These are phyloP conservation scores for Meloidogyne exigua DNA, from an alignment of 1,140 invertebrate species.

Conservation along the genomic window DNA sequence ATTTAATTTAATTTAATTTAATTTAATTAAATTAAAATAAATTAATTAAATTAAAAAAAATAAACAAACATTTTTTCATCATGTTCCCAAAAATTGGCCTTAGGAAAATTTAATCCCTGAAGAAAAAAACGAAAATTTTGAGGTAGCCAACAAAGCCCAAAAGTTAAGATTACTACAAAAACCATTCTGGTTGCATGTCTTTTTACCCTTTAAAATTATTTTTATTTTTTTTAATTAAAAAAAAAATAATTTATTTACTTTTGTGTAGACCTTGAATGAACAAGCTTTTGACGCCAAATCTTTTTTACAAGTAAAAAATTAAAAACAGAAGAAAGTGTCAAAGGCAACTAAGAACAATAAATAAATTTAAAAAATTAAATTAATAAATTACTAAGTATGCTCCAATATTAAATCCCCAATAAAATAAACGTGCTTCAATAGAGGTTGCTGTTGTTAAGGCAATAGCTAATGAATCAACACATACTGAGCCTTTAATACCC, in stretches of 20 bases:
- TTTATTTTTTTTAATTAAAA: neutral
- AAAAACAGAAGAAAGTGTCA: constrained; percentile 36
- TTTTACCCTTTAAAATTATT: constrained; percentile 66
- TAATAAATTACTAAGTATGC: constrained; percentile 39
- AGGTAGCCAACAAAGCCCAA: constrained; percentile 90
- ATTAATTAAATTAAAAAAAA: neutral
- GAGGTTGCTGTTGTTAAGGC: constrained; percentile 15
- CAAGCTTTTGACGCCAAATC: constrained; percentile 46
- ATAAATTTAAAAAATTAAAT: neutral
- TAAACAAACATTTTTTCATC: constrained; percentile 25
- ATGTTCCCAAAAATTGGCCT: constrained; percentile 46
- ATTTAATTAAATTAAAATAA: too few relatives aligned
- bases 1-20: too few relatives aligned
- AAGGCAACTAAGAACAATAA: constrained; percentile 24
- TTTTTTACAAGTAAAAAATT: constrained; percentile 45
- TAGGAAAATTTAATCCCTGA: constrained; percentile 49
- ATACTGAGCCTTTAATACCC: constrained; percentile 35
- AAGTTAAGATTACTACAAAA: constrained; percentile 87
- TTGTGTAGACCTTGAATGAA: constrained; percentile 39
- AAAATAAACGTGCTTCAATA: constrained; percentile 39
- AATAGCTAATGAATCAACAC: constrained; percentile 49
- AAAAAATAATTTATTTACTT: constrained; percentile 28
- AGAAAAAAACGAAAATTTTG: constrained; percentile 73
- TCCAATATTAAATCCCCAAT: constrained; percentile 51
- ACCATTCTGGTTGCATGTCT: constrained; percentile 87